These are phyloP conservation scores for Alectura lathami DNA, from an alignment of 2,113 vertebrate genomes.

Conservation along the genomic window DNA sequence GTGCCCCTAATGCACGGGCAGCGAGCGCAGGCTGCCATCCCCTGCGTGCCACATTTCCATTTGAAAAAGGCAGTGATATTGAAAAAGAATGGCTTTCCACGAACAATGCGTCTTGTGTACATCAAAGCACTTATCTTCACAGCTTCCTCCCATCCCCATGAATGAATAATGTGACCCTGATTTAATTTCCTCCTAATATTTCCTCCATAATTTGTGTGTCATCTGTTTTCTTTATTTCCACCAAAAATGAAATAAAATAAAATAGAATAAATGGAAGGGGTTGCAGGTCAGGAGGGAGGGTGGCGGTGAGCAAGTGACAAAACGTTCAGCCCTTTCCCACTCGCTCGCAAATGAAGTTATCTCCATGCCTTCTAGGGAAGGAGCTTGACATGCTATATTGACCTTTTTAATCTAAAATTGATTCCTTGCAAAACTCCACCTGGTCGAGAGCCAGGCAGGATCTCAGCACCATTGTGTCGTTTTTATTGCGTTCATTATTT, in stretches of 20 bases:
- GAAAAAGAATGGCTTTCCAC: not conserved
- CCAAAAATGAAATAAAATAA: too few species aligned
- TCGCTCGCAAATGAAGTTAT: not conserved
- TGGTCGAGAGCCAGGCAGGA: not conserved
- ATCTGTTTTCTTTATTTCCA: not conserved
- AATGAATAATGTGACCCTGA: accelerated
- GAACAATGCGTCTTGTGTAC: not conserved
- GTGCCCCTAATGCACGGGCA: not conserved
- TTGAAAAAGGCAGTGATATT: not conserved
- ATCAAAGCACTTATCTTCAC: not conserved
- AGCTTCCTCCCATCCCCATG: not conserved
- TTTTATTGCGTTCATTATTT: not conserved
- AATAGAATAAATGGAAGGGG: accelerated
- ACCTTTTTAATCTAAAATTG: constrained; percentile 56
- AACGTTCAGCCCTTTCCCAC: not conserved
- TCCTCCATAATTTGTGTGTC: not conserved
- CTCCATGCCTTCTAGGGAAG: not conserved
- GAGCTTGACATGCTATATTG: not conserved
- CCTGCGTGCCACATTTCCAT: not conserved
- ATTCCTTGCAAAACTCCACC: not conserved
- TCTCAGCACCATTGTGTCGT: accelerated
- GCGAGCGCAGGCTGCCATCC: not conserved
- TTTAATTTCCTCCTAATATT: accelerated
- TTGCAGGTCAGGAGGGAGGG: not conserved
- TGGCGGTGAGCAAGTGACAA: not conserved